Conservation (phyloP, 2,797 vertebrate species). For the Lophius americanus region DNA sequence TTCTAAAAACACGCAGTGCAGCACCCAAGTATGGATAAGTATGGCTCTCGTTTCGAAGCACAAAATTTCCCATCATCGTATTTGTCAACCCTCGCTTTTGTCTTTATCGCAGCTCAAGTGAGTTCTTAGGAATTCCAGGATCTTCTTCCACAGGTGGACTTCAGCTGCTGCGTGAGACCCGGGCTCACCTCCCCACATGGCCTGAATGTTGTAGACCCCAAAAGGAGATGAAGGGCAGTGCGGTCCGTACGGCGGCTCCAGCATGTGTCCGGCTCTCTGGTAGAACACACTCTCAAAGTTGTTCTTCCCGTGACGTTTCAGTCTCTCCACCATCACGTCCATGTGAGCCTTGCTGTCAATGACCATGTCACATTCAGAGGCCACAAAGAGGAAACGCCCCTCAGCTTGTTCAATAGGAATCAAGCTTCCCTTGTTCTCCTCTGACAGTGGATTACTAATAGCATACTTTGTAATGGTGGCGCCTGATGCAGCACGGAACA, state of each 20-base stretch:
- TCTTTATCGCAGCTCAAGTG: constrained; percentile 28
- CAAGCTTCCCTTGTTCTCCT: neutral
- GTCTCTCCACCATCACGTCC: neutral
- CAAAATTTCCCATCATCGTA: no score
- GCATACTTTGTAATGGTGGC: neutral
- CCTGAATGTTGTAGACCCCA: neutral
- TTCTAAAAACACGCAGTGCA: no score
- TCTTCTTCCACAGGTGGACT: constrained; percentile 64
- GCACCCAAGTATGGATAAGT: no score
- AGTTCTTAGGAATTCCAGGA: constrained; percentile 57
- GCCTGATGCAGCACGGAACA: neutral
- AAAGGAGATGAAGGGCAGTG: neutral
- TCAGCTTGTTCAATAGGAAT: neutral
- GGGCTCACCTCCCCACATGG: constrained; percentile 45
- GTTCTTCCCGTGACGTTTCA: neutral
- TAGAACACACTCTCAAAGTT: neutral
- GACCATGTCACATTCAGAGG: neutral
- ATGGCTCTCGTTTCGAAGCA: no score
- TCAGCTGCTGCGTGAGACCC: constrained; percentile 58
- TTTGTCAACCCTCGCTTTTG: neutral
- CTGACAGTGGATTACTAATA: neutral
- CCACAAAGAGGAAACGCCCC: constrained; percentile 1
- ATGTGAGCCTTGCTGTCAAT: neutral
- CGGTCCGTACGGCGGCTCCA: neutral
- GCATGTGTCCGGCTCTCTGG: neutral